A percentile compares a stretch with the other conserved stretches of the same genome.
phyloP scores from a whole-genome alignment of 37 sponge, comb jelly and placozoan genomes.

The Sycon ciliatum region DNA sequence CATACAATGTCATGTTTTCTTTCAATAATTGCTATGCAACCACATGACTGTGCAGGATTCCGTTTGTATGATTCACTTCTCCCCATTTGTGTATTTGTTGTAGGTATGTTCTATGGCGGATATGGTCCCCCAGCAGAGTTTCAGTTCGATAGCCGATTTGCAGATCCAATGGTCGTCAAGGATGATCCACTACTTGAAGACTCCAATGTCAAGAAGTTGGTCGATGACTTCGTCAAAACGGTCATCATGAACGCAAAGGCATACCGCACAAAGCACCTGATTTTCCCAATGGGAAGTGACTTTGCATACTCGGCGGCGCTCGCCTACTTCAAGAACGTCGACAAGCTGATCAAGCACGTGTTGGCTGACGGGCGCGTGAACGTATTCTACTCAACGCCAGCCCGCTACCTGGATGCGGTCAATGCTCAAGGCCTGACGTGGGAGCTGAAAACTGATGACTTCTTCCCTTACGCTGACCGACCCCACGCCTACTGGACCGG shows the following conservation, averaged over 20 bases:
- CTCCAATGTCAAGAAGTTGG: conserved; percentile 58
- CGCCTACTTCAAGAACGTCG: conserved; percentile 70
- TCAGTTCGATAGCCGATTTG: conserved; percentile 68
- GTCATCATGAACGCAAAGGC: conserved; percentile 20
- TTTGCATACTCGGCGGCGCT: conserved; percentile 76
- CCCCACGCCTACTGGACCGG: conserved; percentile 86
- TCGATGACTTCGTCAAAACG: conserved; percentile 38
- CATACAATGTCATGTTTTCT: too few species aligned
- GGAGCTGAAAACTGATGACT: conserved; percentile 79
- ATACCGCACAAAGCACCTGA: conserved; percentile 66
- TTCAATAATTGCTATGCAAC: too few species aligned
- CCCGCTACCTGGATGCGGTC: conserved; percentile 62
- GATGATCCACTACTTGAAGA: conserved; percentile 63
- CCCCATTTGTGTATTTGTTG: too few species aligned
- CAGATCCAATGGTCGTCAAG: conserved; percentile 56
- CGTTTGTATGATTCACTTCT: too few species aligned
- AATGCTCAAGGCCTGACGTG: conserved; percentile 41
- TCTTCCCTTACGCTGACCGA: conserved; percentile 86
- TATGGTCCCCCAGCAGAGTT: conserved; percentile 79
- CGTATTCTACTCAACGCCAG: conserved; percentile 75
- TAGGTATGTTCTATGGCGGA: conserved; percentile 37
- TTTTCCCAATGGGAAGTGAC: conserved; percentile 91
- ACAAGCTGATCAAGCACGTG: conserved; percentile 70
- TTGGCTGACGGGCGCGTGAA: conserved; percentile 14
- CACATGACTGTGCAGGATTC: too few species aligned